Conservation (phyloP, 1,140 invertebrate species). For the Musca vetustissima region DNA sequence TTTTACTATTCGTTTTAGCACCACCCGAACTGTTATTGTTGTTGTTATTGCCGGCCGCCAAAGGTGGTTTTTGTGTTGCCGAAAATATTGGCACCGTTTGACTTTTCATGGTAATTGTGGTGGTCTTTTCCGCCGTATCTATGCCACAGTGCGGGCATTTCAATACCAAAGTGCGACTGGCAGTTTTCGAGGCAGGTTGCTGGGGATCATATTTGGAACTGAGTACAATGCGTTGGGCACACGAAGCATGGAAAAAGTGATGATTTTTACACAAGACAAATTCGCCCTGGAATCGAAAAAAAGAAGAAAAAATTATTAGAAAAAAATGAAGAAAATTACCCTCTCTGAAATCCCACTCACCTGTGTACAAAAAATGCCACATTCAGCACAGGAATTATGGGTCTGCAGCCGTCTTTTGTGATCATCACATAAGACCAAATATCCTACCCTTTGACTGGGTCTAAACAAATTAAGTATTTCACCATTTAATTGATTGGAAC, state of each 20-base stretch:
- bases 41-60: too few relatives aligned
- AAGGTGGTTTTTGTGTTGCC: constrained; percentile 40
- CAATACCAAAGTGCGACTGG: constrained; percentile 46
- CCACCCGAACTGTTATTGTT: too few relatives aligned
- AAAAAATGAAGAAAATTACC: background rate
- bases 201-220: constrained; percentile 55
- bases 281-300: constrained; percentile 42
- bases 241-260: constrained; percentile 54
- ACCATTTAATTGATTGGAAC: constrained; percentile 66
- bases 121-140: constrained; percentile 58
- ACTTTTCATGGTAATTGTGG: constrained; percentile 55
- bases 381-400: constrained; percentile 89
- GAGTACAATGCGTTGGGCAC: constrained; percentile 51
- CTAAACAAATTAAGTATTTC: constrained; percentile 66
- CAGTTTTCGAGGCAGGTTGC: constrained; percentile 56
- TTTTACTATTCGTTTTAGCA: too few relatives aligned
- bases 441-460: constrained; percentile 78
- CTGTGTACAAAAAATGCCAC: constrained; percentile 90
- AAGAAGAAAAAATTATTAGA: background rate
- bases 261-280: constrained; percentile 53
- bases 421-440: constrained; percentile 79
- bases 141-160: constrained; percentile 80
- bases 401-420: constrained; percentile 74
- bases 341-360: constrained; percentile 55
- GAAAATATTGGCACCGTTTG: constrained; percentile 52